A percentile compares a stretch with the other conserved stretches of the same genome.
phyloP scores from a whole-genome alignment of 2,797 vertebrate genomes.

The Champsocephalus gunnari region DNA sequence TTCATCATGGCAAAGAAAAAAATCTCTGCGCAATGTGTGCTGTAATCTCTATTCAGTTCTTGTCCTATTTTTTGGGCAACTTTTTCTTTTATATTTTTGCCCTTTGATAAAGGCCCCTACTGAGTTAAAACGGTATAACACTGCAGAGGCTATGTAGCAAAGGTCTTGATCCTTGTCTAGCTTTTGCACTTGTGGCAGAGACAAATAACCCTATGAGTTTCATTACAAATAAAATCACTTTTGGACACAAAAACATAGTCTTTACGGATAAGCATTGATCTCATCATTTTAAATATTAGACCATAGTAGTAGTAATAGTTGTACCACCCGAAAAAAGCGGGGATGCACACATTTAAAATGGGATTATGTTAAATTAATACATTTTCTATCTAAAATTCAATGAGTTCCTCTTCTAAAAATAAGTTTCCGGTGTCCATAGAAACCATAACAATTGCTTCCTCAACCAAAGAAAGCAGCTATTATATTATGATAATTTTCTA shows the following conservation, averaged over 20 bases:
- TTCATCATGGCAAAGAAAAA: constrained; percentile 38
- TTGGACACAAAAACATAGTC: too few relatives aligned
- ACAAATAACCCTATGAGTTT: not conserved
- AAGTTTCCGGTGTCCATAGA: not conserved
- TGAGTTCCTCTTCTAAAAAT: not conserved
- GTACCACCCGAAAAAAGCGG: not conserved
- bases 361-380: not conserved
- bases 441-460: not conserved
- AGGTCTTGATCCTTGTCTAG: constrained; percentile 17
- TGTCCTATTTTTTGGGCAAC: constrained; percentile 34
- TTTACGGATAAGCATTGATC: not conserved
- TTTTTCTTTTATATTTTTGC: constrained; percentile 14
- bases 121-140: constrained; percentile 40
- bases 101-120: constrained; percentile 35
- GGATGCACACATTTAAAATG: not conserved
- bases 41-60: constrained; percentile 40
- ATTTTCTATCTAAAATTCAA: too few relatives aligned
- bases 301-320: not conserved
- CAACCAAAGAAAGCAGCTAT: not conserved
- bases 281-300: not conserved
- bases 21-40: not conserved
- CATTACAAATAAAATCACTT: not conserved
- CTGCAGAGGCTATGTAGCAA: constrained; percentile 2
- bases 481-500: not conserved
- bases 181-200: not conserved